Evolutionary conservation across 2,888 invertebrate species (phyloP), one percentile per base, ranked within the genome.

Genomic region (Drosophila atripex): DNA sequence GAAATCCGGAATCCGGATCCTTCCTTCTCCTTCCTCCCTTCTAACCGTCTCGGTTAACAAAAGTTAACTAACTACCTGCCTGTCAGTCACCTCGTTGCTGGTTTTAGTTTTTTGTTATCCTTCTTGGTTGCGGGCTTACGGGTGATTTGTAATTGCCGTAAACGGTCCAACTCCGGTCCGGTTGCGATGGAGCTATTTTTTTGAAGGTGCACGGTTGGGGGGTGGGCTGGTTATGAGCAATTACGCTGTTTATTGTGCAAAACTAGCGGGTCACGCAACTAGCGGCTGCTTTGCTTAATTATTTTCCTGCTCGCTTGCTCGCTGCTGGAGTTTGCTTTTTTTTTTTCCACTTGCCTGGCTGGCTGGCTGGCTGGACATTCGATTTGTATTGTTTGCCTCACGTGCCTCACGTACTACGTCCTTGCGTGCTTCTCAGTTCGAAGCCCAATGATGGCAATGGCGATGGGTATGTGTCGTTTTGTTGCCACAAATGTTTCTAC

Each of bases 181-280:
- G 14, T 16, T 9, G 8, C 49, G 41, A 18, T 1, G 38, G 14
- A n/a, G 5, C n/a, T 0, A 12, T 9, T 3, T 32, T 11, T 32
- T 12, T 18, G 1, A 18, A 18, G 18, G 18, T 1, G n/a, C n/a
- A n/a, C n/a, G n/a, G 18, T 18, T 18, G 18, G 1, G 18, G 18
- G 18, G 18, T 18, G 18, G 1, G 1, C 18, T 18, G 18, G 1
- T 18, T 18, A 18, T 18, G 18, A 73, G 75, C 89, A 90, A 87
- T 90, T 90, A 89, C 70, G 80, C 78, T 86, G 70, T 73, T 77
- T 80, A 83, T 85, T 86, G 78, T 71, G 80, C 77, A 80, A 84
- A 89, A 77, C 75, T 76, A 57, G 78, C 65, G 49, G 54, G 75
- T 71, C 78, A 79, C 76, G 79, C 77, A 64, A 79, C 54, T 43